These are phyloP conservation scores for Stegostoma tigrinum DNA, from an alignment of 2,113 vertebrate species.

Conservation along the genomic window DNA sequence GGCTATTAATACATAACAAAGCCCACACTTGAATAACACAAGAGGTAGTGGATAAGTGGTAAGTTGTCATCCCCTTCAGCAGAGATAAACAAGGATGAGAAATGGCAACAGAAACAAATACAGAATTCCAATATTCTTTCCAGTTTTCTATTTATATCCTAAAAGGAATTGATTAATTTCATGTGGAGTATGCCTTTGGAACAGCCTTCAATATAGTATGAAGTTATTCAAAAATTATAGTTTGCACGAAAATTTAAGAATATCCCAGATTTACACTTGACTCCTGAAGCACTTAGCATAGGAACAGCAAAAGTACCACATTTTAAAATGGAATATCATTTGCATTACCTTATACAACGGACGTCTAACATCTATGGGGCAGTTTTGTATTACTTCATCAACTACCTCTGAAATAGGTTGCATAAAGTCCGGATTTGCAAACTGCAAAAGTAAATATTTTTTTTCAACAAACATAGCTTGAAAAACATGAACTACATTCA, in stretches of 20 bases:
- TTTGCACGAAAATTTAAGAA: background rate
- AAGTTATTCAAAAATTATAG: background rate
- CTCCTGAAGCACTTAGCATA: background rate
- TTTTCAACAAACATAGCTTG: background rate
- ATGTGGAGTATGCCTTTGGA: background rate
- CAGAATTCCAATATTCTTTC: background rate
- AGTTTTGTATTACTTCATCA: slow-evolving; percentile 98
- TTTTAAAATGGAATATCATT: background rate
- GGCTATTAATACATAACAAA: background rate
- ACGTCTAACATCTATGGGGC: slow-evolving; percentile 91
- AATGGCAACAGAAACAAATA: background rate
- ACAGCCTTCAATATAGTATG: background rate
- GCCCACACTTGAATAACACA: background rate
- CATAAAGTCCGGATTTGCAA: slow-evolving; percentile 96
- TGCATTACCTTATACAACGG: slow-evolving; percentile 86
- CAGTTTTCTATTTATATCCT: background rate
- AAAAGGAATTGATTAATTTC: background rate
- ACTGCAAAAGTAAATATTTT: slow-evolving; percentile 54
- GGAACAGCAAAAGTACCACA: background rate
- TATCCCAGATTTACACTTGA: background rate
- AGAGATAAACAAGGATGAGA: background rate
- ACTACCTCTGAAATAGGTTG: slow-evolving; percentile 98
- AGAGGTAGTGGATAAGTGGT: background rate
- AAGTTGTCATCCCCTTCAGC: background rate
- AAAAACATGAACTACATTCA: background rate